Evolutionary conservation across 1,140 invertebrate genomes (phyloP).

Genomic region (Heterodera schachtii): DNA sequence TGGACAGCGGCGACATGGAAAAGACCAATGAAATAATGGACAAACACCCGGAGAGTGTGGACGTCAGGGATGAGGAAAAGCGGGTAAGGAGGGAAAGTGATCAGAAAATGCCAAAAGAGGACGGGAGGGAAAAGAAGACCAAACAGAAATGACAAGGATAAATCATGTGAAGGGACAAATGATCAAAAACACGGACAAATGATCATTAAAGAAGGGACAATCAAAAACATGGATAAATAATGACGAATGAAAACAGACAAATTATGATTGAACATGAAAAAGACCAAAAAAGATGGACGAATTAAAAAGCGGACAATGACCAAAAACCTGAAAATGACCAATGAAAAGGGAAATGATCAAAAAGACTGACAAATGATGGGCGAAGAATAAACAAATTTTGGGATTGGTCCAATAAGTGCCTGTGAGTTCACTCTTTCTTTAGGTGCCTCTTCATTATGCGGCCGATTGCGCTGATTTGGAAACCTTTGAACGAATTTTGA

Average conservation of each 20-base stretch:
- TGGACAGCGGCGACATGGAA: constrained; percentile 29
- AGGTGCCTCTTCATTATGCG: constrained; percentile 68
- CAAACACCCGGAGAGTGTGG: constrained; percentile 28
- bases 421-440: neutral
- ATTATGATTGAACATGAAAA: too few relatives aligned
- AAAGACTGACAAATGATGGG: too few relatives aligned
- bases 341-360: too few relatives aligned
- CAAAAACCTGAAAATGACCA: too few relatives aligned
- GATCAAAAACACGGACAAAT: neutral
- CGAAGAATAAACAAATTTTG: neutral
- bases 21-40: constrained; percentile 35
- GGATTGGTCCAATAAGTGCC: neutral
- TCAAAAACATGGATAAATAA: neutral
- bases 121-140: neutral
- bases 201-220: neutral
- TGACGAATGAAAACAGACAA: too few relatives aligned
- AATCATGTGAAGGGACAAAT: too few relatives aligned
- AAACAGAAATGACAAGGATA: too few relatives aligned
- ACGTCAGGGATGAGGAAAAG: constrained; percentile 27
- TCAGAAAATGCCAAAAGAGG: neutral
- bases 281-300: too few relatives aligned
- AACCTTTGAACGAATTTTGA: constrained; percentile 66
- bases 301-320: too few relatives aligned
- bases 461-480: constrained; percentile 67
- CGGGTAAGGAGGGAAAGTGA: constrained; percentile 3